Percentiles rank a stretch among this genome's conserved stretches.
phyloP scores from a whole-genome alignment of 1,140 invertebrate genomes.

The Rhopalosiphum padi region DNA sequence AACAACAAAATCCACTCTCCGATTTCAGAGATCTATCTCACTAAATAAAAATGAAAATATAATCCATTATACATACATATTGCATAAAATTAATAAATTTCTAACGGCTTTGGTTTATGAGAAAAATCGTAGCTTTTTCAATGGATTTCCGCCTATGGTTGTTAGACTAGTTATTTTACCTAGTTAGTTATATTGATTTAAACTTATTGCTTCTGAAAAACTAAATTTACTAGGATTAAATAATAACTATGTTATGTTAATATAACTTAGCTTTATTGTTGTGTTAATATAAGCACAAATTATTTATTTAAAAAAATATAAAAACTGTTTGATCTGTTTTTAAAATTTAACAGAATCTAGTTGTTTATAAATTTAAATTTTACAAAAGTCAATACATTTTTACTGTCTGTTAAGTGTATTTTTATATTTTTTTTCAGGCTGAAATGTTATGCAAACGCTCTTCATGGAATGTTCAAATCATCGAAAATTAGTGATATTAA shows the following conservation, averaged over 20 bases:
- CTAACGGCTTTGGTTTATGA: no score
- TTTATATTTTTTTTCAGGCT: conserved; percentile 25
- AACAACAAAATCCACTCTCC: no score
- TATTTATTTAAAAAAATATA: background rate
- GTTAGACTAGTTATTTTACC: background rate
- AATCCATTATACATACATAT: no score
- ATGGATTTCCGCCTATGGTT: no score
- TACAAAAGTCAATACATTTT: background rate
- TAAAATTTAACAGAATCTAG: background rate
- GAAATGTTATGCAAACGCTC: conserved; percentile 19
- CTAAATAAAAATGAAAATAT: no score
- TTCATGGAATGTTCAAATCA: background rate
- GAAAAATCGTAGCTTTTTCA: no score
- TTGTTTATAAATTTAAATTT: background rate
- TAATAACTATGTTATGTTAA: background rate
- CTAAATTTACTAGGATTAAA: background rate
- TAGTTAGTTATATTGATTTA: background rate
- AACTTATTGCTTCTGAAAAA: background rate
- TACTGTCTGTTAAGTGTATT: background rate
- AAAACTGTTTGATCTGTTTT: background rate
- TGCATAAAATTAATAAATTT: no score
- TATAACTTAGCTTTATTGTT: background rate
- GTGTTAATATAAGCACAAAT: background rate
- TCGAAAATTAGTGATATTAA: conserved; percentile 38
- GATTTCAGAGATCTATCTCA: no score